phyloP scores from a whole-genome alignment of 1,140 invertebrate species.

The Zaprionus taronus region DNA sequence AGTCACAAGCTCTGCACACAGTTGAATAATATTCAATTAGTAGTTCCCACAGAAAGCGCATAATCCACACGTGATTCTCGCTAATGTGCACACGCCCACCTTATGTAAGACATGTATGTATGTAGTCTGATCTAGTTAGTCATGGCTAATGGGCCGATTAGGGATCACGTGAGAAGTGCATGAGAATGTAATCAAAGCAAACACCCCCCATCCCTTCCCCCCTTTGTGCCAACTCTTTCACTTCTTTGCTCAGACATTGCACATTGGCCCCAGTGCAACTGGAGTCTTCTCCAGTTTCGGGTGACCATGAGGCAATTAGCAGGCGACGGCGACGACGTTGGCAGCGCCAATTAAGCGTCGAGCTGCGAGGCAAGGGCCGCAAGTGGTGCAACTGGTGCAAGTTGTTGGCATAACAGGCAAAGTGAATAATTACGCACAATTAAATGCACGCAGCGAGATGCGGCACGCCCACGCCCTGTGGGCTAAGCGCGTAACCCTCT shows the following conservation, averaged over 20 bases:
- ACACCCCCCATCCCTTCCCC: constrained; percentile 6
- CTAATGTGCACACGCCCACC: background rate
- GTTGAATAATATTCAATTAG: background rate
- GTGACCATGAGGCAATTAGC: constrained; percentile 33
- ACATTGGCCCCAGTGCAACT: background rate
- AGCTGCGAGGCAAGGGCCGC: constrained; percentile 22
- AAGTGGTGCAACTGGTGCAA: background rate
- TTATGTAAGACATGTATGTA: background rate
- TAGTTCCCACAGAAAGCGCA: background rate
- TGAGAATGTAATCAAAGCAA: constrained; percentile 39
- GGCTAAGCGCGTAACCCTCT: background rate
- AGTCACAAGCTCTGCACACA: background rate
- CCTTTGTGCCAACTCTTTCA: no score
- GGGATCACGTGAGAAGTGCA: constrained; percentile 54
- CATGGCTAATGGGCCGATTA: constrained; percentile 58
- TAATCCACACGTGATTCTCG: background rate
- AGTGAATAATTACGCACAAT: constrained; percentile 78
- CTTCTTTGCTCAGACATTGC: background rate
- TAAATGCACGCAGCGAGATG: constrained; percentile 68
- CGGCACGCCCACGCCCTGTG: constrained; percentile 38
- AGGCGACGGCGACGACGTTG: constrained; percentile 3
- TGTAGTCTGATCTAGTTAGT: constrained; percentile 26
- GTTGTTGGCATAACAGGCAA: constrained; percentile 58
- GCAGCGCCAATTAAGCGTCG: constrained; percentile 54
- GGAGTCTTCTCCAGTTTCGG: background rate